phyloP scores from a whole-genome alignment of 2,797 vertebrate species.

The Tenualosa thibaudeaui region DNA sequence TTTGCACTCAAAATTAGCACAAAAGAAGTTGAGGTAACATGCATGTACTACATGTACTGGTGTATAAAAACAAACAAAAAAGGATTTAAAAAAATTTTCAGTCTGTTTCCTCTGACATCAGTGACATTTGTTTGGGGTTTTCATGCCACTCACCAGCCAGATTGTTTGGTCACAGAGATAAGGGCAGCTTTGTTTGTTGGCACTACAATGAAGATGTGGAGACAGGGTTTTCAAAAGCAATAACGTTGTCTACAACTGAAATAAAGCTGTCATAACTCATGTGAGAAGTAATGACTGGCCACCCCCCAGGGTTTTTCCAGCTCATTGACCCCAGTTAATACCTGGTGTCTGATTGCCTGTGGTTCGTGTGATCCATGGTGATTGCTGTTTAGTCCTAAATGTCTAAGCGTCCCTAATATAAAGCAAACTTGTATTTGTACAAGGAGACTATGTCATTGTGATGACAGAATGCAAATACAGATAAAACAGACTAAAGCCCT shows the following conservation, averaged over 20 bases:
- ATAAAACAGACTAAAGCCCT: slow-evolving; percentile 8
- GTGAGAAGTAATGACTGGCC: slow-evolving; percentile 23
- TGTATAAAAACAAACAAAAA: not conserved
- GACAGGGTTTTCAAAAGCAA: not conserved
- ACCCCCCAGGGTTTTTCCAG: slow-evolving; percentile 25
- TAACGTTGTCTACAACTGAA: slow-evolving; percentile 24
- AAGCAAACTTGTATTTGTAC: not conserved
- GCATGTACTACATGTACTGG: not conserved
- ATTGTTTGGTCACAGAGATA: not conserved
- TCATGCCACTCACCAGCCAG: not conserved
- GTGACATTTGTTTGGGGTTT: not conserved
- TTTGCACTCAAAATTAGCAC: slow-evolving; percentile 54
- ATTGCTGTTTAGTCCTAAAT: slow-evolving; percentile 9
- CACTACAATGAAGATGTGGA: not conserved
- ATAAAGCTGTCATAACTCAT: slow-evolving; percentile 34
- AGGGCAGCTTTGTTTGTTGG: not conserved
- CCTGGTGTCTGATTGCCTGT: not conserved
- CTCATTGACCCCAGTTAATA: slow-evolving; percentile 48
- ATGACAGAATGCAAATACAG: slow-evolving; percentile 12
- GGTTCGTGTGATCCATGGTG: slow-evolving; percentile 12
- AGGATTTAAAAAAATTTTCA: not conserved
- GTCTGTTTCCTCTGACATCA: not conserved
- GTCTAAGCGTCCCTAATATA: not conserved
- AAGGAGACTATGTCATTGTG: slow-evolving; percentile 2
- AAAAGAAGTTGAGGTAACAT: slow-evolving; percentile 43